Conservation (phyloP, 2,888 invertebrate species). For the Drosophila robusta region DNA sequence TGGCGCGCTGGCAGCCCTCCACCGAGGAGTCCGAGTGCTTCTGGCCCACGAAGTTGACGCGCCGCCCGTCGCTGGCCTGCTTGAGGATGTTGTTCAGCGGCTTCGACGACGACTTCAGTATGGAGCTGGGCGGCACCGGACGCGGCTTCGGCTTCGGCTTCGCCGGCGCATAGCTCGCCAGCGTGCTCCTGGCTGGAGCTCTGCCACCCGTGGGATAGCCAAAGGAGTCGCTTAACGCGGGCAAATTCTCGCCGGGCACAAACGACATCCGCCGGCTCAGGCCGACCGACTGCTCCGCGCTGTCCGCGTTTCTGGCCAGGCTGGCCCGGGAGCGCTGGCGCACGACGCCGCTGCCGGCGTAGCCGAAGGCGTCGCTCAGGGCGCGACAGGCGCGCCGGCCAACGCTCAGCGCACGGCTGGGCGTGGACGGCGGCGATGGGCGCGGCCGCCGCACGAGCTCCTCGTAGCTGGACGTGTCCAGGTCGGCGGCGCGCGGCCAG, state of each 20-base stretch:
- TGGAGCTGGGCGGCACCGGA: conserved; percentile 10
- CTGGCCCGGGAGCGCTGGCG: too few relatives aligned
- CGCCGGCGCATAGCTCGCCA: too few relatives aligned
- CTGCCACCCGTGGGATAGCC: not conserved
- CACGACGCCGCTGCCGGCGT: too few relatives aligned
- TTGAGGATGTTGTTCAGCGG: not conserved
- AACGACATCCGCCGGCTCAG: too few relatives aligned
- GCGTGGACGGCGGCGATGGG: not conserved
- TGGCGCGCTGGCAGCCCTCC: too few relatives aligned
- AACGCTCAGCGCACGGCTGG: not conserved
- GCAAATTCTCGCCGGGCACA: not conserved
- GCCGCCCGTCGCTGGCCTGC: conserved; percentile 4
- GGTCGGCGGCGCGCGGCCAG: not conserved
- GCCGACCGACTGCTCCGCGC: too few relatives aligned
- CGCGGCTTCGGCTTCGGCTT: too few relatives aligned
- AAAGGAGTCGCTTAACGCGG: conserved; percentile 21
- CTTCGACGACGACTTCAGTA: conserved; percentile 29
- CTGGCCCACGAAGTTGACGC: conserved; percentile 29
- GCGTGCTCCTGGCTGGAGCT: too few relatives aligned
- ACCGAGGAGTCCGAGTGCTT: not conserved
- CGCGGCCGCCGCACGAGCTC: not conserved
- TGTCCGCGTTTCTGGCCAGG: too few relatives aligned
- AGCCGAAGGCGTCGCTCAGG: too few relatives aligned
- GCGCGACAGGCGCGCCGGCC: not conserved
- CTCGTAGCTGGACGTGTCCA: not conserved